Base-by-base conservation (phyloP, 2,113 vertebrate genomes). In the Percopsis transmontana region DNA sequence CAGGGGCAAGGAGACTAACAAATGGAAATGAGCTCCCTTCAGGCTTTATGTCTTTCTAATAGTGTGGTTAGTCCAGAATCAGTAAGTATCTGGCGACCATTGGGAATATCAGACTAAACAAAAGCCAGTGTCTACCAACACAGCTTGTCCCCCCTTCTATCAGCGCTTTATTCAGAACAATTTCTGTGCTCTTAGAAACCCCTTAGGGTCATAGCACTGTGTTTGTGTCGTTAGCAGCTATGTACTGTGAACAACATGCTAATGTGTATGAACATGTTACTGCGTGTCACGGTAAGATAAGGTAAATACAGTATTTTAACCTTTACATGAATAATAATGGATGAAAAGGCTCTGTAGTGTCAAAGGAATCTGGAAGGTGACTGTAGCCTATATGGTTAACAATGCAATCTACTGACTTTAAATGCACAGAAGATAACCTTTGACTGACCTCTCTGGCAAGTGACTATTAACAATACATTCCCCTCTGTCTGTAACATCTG, bases 11-110 rank as follows among this genome's bases (percentile, higher is more conserved):
- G 21, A 18, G 50, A 47, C 4, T 3, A 58, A 27, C 33, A 40
- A 63, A 83, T 74, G 68, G 74, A 69, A 79, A 80, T 79, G 50
- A 70, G 72, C 16, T 67, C 59, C 62, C 58, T 68, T 72, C 40
- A 52, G 56, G 58, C 55, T 76, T 62, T 62, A 58, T 76, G 77
- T 66, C 56, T 58, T 59, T 80, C 50, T 50, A 48, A 72, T 76
- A 61, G 33, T 47, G 53, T 59, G 40, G 62, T 3, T 53, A 50
- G 61, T 56, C 44, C 52, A 53, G 48, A 73, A 68, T 77, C 52
- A 59, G 19, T 52, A 39, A 74, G 40, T 47, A 20, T 48, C 63
- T 68, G 45, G 68, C 3, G 62, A 66, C 60, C 68, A 23, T 9
- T 69, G 58, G 67, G 68, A 70, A 71, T 74, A 65, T 69, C 11